Conservation (phyloP, 2,797 vertebrate genomes). For the Propithecus perrieri region DNA sequence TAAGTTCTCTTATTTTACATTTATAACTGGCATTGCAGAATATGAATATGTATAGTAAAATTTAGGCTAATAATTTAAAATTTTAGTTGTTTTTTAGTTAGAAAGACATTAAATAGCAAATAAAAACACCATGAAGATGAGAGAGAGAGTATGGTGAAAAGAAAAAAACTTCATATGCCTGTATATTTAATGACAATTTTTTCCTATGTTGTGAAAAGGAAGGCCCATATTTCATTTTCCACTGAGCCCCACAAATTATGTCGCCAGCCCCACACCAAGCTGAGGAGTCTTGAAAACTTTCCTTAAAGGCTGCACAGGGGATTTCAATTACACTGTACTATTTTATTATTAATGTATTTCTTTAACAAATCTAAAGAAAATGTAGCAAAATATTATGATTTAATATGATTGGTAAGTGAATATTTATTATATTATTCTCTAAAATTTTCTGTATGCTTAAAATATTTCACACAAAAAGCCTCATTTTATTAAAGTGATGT, state of each 20-base stretch:
- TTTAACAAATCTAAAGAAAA: background rate
- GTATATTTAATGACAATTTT: background rate
- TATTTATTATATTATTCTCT: background rate
- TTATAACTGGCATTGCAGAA: background rate
- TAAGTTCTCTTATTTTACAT: background rate
- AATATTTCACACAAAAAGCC: background rate
- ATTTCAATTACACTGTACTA: background rate
- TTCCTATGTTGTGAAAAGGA: background rate
- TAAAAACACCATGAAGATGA: background rate
- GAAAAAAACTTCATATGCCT: background rate
- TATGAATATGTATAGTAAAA: background rate
- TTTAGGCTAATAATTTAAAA: background rate
- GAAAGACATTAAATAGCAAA: slow-evolving; percentile 20
- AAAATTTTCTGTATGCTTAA: background rate
- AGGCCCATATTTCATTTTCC: background rate
- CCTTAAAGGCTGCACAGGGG: background rate
- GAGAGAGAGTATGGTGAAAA: background rate
- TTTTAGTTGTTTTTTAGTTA: background rate
- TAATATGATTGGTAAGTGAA: background rate
- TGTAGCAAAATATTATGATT: background rate
- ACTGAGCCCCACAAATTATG: background rate
- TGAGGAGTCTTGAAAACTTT: background rate
- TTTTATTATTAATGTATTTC: background rate
- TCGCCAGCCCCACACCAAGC: background rate
- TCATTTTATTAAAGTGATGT: background rate